Evolutionary conservation across 30 jellyfish, hydroid and myxozoan genomes (phyloP).

Genomic region (Turritopsis rubra): DNA sequence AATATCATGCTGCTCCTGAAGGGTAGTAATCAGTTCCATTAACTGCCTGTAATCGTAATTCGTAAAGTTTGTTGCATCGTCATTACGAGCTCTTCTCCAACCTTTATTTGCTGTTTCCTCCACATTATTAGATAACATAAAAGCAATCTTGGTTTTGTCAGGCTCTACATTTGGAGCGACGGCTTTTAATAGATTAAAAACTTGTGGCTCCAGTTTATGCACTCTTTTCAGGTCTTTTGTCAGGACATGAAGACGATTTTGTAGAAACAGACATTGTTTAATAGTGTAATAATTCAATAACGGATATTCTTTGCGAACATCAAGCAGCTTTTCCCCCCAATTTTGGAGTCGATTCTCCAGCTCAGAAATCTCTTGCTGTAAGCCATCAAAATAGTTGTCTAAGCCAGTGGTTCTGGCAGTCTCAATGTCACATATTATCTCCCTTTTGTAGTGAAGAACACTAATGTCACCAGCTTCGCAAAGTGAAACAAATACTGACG

Average conservation of each 20-base stretch:
- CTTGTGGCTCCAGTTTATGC: slow-evolving; percentile 21
- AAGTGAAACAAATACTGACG: slow-evolving; percentile 31
- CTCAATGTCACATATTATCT: slow-evolving; percentile 25
- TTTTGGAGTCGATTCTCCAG: slow-evolving; percentile 27
- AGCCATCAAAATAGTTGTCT: neutral
- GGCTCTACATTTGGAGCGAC: slow-evolving; percentile 26
- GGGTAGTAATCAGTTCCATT: neutral
- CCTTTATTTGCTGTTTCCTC: slow-evolving; percentile 1
- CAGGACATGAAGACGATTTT: slow-evolving; percentile 8
- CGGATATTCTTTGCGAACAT: slow-evolving; percentile 32
- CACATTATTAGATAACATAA: slow-evolving; percentile 20
- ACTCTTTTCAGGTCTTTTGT: neutral
- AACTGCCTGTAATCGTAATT: neutral
- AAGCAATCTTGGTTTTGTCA: neutral
- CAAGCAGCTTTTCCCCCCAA: slow-evolving; percentile 31
- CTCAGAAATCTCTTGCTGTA: slow-evolving; percentile 4
- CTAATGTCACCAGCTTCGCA: slow-evolving; percentile 47
- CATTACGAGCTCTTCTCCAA: neutral
- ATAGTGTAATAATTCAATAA: slow-evolving; percentile 37
- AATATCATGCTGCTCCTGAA: slow-evolving; percentile 1
- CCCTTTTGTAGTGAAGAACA: slow-evolving; percentile 32
- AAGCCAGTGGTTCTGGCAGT: neutral
- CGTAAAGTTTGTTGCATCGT: slow-evolving; percentile 29
- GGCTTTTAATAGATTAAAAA: slow-evolving; percentile 30
- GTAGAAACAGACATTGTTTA: slow-evolving; percentile 47